These are phyloP conservation scores for Leptinotarsa texana DNA, from an alignment of 1,140 invertebrate species.

Conservation along the genomic window DNA sequence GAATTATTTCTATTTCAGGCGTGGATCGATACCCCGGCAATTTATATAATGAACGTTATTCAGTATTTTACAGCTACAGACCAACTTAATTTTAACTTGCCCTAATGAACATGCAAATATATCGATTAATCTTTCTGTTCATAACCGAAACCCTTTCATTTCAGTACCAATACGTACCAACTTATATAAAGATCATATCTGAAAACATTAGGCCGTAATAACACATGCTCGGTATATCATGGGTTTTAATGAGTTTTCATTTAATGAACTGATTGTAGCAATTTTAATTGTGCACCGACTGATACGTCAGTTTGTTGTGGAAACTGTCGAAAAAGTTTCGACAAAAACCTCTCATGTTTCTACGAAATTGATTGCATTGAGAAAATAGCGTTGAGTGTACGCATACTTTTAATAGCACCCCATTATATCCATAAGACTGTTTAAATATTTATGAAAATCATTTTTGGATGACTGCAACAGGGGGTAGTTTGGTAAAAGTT, in stretches of 20 bases:
- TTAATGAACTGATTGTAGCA: slow-evolving; percentile 13
- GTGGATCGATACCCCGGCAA: not conserved
- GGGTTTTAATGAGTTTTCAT: slow-evolving; percentile 33
- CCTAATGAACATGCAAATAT: slow-evolving; percentile 40
- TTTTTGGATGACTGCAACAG: too few relatives aligned
- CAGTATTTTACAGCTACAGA: slow-evolving; percentile 16
- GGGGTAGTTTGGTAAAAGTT: too few relatives aligned
- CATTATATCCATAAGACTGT: too few relatives aligned
- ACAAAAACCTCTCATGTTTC: not conserved
- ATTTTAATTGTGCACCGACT: slow-evolving; percentile 10
- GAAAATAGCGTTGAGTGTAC: too few relatives aligned
- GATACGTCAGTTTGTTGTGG: slow-evolving; percentile 5
- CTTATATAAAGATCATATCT: slow-evolving; percentile 42
- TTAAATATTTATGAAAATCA: too few relatives aligned
- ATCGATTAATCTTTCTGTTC: slow-evolving; percentile 41
- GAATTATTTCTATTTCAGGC: slow-evolving; percentile 3
- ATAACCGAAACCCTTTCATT: slow-evolving; percentile 38
- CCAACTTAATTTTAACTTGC: slow-evolving; percentile 31
- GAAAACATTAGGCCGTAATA: slow-evolving; percentile 35
- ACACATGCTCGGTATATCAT: slow-evolving; percentile 40
- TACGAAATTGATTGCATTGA: too few relatives aligned
- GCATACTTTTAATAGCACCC: too few relatives aligned
- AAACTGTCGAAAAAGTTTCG: slow-evolving; percentile 1
- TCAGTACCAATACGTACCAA: slow-evolving; percentile 42
- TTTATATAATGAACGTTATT: slow-evolving; percentile 22